Conservation (phyloP, 2,888 invertebrate species). For the Neoitamus cyanurus region DNA sequence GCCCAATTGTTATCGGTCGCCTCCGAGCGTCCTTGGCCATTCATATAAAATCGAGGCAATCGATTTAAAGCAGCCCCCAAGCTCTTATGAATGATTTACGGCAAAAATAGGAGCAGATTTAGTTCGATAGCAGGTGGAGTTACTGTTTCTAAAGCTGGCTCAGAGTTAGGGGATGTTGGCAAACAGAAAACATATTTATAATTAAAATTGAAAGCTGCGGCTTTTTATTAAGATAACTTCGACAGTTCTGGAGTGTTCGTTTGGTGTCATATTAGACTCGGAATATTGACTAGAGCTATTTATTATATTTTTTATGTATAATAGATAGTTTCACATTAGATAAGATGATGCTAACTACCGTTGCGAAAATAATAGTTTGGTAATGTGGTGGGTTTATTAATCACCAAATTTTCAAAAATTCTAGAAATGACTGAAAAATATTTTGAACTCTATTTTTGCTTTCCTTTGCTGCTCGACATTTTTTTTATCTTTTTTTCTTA, state of each 20-base stretch:
- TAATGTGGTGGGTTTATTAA: too few relatives aligned
- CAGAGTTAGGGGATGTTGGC: background rate
- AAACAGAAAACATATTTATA: background rate
- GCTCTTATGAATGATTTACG: background rate
- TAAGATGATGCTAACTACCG: too few relatives aligned
- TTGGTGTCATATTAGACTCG: background rate
- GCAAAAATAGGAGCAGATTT: background rate
- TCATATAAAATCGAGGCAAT: background rate
- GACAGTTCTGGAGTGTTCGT: background rate
- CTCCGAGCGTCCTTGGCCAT: background rate
- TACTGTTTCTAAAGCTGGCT: background rate
- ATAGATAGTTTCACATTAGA: too few relatives aligned
- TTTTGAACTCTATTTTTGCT: too few relatives aligned
- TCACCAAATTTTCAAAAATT: too few relatives aligned
- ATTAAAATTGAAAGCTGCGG: background rate
- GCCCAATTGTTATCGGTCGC: background rate
- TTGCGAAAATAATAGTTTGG: too few relatives aligned
- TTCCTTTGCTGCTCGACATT: too few relatives aligned
- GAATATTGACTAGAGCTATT: background rate
- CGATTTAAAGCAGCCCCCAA: background rate
- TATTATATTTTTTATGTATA: too few relatives aligned
- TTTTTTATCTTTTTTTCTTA: too few relatives aligned
- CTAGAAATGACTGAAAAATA: too few relatives aligned
- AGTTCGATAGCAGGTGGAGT: background rate
- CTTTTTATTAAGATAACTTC: background rate